Evolutionary conservation across 1,140 invertebrate genomes (phyloP).

Genomic region (Bacillus rossius): DNA sequence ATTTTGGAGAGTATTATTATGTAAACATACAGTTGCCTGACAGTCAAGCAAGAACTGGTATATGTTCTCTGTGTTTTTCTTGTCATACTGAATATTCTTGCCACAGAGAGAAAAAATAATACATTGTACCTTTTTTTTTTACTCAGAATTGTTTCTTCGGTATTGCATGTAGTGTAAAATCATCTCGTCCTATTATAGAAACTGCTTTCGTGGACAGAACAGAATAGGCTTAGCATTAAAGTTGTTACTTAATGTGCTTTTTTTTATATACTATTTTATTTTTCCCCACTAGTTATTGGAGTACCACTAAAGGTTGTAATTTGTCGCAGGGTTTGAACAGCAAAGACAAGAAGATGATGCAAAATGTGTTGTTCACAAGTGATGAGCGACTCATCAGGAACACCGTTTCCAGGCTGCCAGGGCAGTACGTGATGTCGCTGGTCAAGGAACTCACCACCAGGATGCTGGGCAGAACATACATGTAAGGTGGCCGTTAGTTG

Average conservation of each 20-base stretch:
- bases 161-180: no score
- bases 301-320: background rate
- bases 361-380: conserved; percentile 48
- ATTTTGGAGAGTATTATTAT: no score
- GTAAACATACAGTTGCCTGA: no score
- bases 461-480: conserved; percentile 52
- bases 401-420: conserved; percentile 55
- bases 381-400: conserved; percentile 52
- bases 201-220: no score
- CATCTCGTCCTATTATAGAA: no score
- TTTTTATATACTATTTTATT: background rate
- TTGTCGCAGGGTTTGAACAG: conserved; percentile 63
- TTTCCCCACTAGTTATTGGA: background rate
- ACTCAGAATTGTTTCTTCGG: no score
- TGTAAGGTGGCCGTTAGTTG: conserved; percentile 41
- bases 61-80: no score
- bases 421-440: conserved; percentile 53
- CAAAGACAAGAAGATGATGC: conserved; percentile 59
- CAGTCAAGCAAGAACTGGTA: no score
- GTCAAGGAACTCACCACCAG: conserved; percentile 54
- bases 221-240: background rate
- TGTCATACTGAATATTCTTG: no score
- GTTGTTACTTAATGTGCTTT: background rate
- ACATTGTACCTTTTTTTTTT: no score
- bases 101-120: no score